These are phyloP conservation scores for Aleiodes alternator DNA, from an alignment of 2,888 invertebrate species.

Conservation along the genomic window DNA sequence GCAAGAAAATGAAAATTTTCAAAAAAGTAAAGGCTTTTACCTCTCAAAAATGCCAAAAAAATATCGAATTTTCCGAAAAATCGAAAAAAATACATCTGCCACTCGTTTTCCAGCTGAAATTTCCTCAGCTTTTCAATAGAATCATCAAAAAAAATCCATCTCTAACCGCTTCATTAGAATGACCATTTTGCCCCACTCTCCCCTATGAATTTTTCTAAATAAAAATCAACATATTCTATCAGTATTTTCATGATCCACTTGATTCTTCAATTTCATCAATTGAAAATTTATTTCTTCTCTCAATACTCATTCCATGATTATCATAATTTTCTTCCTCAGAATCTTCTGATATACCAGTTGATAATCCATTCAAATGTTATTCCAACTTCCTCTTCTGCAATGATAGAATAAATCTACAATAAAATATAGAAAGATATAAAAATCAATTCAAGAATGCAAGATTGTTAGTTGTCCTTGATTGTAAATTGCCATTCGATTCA, in stretches of 20 bases:
- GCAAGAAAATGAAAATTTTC: no score
- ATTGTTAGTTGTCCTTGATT: background rate
- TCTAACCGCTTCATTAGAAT: no score
- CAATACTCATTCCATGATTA: background rate
- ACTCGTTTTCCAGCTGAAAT: no score
- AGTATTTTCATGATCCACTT: background rate
- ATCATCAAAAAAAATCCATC: no score
- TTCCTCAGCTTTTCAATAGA: no score
- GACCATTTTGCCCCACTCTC: no score
- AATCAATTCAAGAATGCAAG: constrained; percentile 20
- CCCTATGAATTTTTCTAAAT: background rate
- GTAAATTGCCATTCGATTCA: constrained; percentile 60
- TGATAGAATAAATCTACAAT: background rate
- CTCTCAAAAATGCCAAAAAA: no score
- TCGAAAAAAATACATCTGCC: no score
- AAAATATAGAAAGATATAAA: background rate
- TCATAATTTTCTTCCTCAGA: constrained; percentile 7
- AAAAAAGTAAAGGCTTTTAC: no score
- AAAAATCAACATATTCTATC: background rate
- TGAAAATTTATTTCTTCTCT: constrained; percentile 10
- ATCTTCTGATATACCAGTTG: background rate
- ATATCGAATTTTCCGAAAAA: no score
- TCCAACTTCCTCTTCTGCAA: constrained; percentile 9
- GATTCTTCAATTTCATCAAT: background rate
- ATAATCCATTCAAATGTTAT: background rate